Conservation (phyloP, 2,888 invertebrate genomes). For the Cephus rjabovi region DNA sequence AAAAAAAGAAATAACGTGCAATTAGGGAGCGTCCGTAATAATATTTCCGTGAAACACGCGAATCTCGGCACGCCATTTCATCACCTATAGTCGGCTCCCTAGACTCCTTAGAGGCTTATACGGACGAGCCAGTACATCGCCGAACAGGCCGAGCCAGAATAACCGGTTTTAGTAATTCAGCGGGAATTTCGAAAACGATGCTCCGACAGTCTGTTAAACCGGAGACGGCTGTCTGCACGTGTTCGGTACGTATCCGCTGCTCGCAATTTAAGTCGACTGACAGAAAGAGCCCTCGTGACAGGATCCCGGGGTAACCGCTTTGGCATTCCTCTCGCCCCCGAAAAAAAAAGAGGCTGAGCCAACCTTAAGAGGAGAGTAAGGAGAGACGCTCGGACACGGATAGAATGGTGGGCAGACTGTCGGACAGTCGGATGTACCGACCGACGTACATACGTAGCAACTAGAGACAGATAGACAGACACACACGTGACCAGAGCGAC, state of each 20-base stretch:
- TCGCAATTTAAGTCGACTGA: background rate
- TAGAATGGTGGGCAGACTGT: no score
- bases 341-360: background rate
- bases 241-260: background rate
- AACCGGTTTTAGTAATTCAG: background rate
- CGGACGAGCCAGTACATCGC: background rate
- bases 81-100: background rate
- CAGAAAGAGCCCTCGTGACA: background rate
- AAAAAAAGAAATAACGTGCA: background rate
- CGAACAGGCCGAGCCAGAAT: background rate
- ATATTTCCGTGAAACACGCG: conserved; percentile 6
- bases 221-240: background rate
- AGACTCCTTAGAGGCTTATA: background rate
- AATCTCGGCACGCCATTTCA: background rate
- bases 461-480: conserved; percentile 4
- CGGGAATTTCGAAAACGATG: background rate
- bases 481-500: conserved; percentile 28
- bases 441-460: background rate
- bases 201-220: background rate
- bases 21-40: conserved; percentile 3
- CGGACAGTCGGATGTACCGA: background rate
- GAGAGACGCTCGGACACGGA: background rate
- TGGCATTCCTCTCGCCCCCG: background rate
- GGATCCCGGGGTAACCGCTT: background rate
- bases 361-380: background rate